Evolutionary conservation across 2,888 invertebrate species (phyloP), one percentile per base, ranked within the genome.

Genomic region (Dasysyrphus tricinctus): DNA sequence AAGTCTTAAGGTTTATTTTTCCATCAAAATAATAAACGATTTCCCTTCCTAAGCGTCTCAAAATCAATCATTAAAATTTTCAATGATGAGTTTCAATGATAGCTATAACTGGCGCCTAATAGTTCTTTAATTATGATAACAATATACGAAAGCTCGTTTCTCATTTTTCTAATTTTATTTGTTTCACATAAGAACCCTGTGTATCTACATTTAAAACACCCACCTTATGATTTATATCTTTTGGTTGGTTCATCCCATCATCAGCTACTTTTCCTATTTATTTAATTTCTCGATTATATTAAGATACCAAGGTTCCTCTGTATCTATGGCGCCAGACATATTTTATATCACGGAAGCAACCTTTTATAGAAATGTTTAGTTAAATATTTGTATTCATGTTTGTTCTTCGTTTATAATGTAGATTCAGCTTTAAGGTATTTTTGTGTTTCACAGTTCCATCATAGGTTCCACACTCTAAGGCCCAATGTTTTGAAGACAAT

Each of bases 301-400:
- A 49, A 49, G 67, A 34, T 37, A 49, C 42, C 16, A 49, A 67
- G 14, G 34, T 63, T 57, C n/a, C n/a, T 57, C 11, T 57, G 0
- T 47, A 44, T 14, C 12, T 67, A 24, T 19, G 67, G 67, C 67
- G 67, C 67, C 67, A 67, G 49, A 67, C 63, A 32, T 16, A 54
- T 14, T 49, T 19, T 19, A 24, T 24, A 24, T 24, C 24, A 49
- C 67, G 14, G 67, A 67, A n/a, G 49, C 67, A 67, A 65, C 49
- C 49, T 49, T 49, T 49, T 67, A 19, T n/a, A 34, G 19, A 49
- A 37, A 5, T 67, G 49, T 67, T 67, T 49, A n/a, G 34, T 49
- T 49, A n/a, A 24, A 24, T 24, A 24, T 24, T 24, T n/a, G n/a
- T 24, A 16, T 65, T 24, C 32, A 65, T 24, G 14, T 47, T 67